Base-by-base conservation (phyloP, 2,888 invertebrate genomes). In the Rhagonycha lutea region DNA sequence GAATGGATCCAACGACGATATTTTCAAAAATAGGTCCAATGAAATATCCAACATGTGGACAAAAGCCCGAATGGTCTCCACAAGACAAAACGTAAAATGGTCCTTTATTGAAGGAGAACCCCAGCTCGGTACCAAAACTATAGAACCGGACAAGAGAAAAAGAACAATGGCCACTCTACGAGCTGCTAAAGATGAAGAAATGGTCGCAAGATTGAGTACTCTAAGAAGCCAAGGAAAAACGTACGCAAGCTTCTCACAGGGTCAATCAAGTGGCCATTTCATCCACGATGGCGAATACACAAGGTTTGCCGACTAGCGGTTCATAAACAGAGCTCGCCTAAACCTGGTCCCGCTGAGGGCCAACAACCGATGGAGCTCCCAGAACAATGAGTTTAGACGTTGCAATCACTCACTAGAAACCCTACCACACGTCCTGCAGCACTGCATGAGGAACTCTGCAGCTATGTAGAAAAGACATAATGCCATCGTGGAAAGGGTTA, bases 221-320 rank as follows among this genome's bases (percentile, higher is more conserved):
- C n/a, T 69, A 11, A 60, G 60, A 69, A 69, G 24, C n/a, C 69
- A 69, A 60, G 69, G 69, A n/a, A n/a, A n/a, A n/a, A n/a, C n/a
- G n/a, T n/a, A n/a, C n/a, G n/a, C n/a, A n/a, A n/a, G n/a, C n/a
- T n/a, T n/a, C n/a, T n/a, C n/a, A n/a, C n/a, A n/a, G n/a, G n/a
- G n/a, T n/a, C n/a, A n/a, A n/a, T n/a, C n/a, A n/a, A n/a, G n/a
- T n/a, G n/a, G n/a, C n/a, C n/a, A n/a, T n/a, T n/a, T n/a, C n/a
- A n/a, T n/a, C 0, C 14, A 60, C 0, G 24, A 69, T 2, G 69
- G 69, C 1, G 14, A 3, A 1, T 68, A 68, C 18, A 68, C 68
- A 1, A 2, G 68, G 11, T 68, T 68, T n/a, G 32, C 68, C 3
- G 32, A 68, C 68, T 68, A 32, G 68, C 4, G 68, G 7, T 32